phyloP scores from a whole-genome alignment of 2,113 vertebrate genomes.

The Cisticola juncidis region DNA sequence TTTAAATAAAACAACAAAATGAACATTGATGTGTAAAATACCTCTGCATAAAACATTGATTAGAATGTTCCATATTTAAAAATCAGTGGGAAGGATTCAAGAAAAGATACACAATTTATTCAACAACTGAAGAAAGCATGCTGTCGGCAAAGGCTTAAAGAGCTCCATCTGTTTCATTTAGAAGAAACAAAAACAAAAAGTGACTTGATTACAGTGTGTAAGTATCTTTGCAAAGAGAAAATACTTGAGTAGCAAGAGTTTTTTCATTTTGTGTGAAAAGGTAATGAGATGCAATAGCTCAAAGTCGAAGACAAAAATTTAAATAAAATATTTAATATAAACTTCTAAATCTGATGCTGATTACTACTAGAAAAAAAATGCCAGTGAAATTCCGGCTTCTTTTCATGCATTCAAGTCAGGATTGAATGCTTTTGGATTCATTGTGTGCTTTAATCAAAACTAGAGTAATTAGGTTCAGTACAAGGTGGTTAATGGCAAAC shows the following conservation, averaged over 20 bases:
- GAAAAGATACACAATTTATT: conserved; percentile 8
- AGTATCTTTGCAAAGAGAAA: conserved; percentile 10
- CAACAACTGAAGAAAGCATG: not conserved
- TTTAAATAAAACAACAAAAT: not conserved
- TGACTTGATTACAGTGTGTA: conserved; percentile 3
- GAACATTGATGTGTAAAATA: not conserved
- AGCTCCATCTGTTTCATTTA: conserved; percentile 50
- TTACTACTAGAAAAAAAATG: not conserved
- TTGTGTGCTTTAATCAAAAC: conserved; percentile 15
- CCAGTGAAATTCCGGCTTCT: not conserved
- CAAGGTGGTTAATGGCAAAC: conserved; percentile 5
- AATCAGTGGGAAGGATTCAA: not conserved
- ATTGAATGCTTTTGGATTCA: not conserved
- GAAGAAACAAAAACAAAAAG: conserved; percentile 12
- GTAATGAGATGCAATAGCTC: not conserved
- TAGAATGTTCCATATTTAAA: conserved; percentile 4
- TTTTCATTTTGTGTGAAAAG: conserved; percentile 28
- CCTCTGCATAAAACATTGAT: not conserved
- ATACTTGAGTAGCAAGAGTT: not conserved
- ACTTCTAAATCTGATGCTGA: not conserved
- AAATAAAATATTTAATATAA: conserved; percentile 29
- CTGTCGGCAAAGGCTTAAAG: not conserved
- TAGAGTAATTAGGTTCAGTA: conserved; percentile 18
- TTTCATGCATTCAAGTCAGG: not conserved
- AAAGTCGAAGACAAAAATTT: not conserved